Percentiles rank a stretch among this genome's conserved stretches.
These are phyloP conservation scores for Sapayoa aenigma DNA, from an alignment of 2,113 vertebrate species.

Conservation along the genomic window DNA sequence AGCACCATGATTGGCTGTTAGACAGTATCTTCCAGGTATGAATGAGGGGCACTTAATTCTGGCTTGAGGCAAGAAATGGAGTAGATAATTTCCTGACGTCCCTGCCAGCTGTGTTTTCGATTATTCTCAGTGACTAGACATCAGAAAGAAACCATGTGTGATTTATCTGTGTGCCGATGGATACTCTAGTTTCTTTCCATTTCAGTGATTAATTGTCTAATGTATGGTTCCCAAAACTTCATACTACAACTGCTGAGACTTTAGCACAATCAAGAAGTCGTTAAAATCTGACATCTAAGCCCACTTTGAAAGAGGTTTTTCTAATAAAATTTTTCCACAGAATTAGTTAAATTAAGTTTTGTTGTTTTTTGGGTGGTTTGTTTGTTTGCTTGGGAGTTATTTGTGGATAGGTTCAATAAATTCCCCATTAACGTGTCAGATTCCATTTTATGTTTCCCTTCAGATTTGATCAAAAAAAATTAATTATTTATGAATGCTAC, in stretches of 20 bases:
- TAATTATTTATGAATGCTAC: background rate
- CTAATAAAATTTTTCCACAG: background rate
- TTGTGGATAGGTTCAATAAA: background rate
- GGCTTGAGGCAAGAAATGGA: conserved; percentile 14
- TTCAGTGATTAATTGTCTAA: conserved; percentile 49
- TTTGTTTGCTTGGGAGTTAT: background rate
- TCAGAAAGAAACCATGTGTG: conserved; percentile 26
- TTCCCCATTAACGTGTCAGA: background rate
- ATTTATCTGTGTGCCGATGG: conserved; percentile 40
- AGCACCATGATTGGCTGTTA: background rate
- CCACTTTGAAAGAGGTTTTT: background rate
- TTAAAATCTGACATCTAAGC: background rate
- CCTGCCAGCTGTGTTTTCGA: conserved; percentile 15
- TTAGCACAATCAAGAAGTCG: background rate
- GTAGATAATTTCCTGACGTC: background rate
- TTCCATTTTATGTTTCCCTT: background rate
- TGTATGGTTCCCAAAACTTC: conserved; percentile 21
- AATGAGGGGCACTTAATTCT: conserved; percentile 11
- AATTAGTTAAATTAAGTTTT: background rate
- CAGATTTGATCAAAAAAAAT: background rate
- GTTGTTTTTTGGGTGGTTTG: background rate
- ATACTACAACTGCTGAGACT: background rate
- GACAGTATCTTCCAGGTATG: background rate
- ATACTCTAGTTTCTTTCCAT: background rate
- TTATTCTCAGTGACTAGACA: conserved; percentile 7